These are phyloP conservation scores for Holacanthella duospinosa DNA, from an alignment of 2,888 invertebrate genomes.

Conservation along the genomic window DNA sequence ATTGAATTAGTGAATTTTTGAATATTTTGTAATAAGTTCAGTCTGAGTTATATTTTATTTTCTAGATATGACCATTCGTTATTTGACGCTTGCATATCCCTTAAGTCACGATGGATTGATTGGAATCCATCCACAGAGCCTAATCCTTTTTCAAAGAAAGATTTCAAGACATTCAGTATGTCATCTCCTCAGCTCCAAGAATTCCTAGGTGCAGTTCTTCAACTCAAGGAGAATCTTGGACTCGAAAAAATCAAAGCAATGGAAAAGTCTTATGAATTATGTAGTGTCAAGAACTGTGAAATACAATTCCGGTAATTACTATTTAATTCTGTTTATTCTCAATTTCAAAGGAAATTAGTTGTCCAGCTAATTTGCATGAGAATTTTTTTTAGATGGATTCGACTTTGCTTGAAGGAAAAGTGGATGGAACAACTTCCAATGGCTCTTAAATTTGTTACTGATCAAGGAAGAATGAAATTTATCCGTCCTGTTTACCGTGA, in stretches of 20 bases:
- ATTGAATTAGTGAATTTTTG: not conserved
- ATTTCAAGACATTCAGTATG: conserved; percentile 47
- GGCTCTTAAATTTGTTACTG: conserved; percentile 66
- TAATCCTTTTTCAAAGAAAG: conserved; percentile 44
- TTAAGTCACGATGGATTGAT: conserved; percentile 51
- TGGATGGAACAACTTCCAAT: conserved; percentile 56
- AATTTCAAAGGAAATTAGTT: not conserved
- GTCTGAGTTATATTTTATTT: no score
- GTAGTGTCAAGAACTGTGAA: conserved; percentile 61
- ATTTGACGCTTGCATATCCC: conserved; percentile 50
- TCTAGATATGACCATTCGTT: conserved; percentile 57
- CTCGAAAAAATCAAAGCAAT: conserved; percentile 52
- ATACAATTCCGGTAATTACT: conserved; percentile 49
- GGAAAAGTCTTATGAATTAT: conserved; percentile 56
- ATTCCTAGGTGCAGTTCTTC: conserved; percentile 57
- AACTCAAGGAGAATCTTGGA: conserved; percentile 46
- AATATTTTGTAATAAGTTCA: conserved; percentile 1
- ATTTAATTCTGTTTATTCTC: not conserved
- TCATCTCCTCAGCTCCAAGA: conserved; percentile 56
- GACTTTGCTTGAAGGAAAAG: conserved; percentile 62
- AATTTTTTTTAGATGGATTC: conserved; percentile 56
- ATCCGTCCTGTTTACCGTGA: conserved; percentile 77
- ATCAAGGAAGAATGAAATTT: conserved; percentile 84
- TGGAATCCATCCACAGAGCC: conserved; percentile 42
- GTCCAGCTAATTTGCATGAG: not conserved